Percentiles rank a stretch among this genome's conserved stretches.
phyloP scores from a whole-genome alignment of 2,797 vertebrate species.

The Artibeus jamaicensis region DNA sequence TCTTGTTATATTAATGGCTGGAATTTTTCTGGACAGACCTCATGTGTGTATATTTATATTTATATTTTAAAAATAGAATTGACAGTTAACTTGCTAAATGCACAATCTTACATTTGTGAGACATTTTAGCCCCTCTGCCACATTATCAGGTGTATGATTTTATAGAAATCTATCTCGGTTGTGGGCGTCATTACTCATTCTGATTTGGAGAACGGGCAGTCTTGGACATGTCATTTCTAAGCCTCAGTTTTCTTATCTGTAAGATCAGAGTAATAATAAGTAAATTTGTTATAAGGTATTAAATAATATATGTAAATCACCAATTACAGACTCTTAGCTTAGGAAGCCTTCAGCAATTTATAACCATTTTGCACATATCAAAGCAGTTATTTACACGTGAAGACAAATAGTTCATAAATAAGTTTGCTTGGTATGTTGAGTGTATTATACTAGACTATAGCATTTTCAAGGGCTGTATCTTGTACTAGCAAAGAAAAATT shows the following conservation, averaged over 20 bases:
- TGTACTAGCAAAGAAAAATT: slow-evolving; percentile 13
- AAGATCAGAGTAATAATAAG: neutral
- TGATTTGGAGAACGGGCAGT: neutral
- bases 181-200: neutral
- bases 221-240: slow-evolving; percentile 3
- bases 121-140: neutral
- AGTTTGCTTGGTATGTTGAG: neutral
- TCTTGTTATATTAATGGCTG: neutral
- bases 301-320: neutral
- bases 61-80: neutral
- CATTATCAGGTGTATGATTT: neutral
- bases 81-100: neutral
- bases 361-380: neutral
- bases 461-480: slow-evolving; percentile 3
- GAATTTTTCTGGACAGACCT: neutral
- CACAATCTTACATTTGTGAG: neutral
- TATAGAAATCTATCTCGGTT: neutral
- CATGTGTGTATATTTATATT: neutral
- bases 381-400: slow-evolving; percentile 16
- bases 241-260: slow-evolving; percentile 6
- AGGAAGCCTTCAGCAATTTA: neutral
- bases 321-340: neutral
- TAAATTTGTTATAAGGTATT: neutral
- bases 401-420: slow-evolving; percentile 12
- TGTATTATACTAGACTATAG: neutral